Conservation (phyloP, 2,797 vertebrate species). For the Sparus aurata region DNA sequence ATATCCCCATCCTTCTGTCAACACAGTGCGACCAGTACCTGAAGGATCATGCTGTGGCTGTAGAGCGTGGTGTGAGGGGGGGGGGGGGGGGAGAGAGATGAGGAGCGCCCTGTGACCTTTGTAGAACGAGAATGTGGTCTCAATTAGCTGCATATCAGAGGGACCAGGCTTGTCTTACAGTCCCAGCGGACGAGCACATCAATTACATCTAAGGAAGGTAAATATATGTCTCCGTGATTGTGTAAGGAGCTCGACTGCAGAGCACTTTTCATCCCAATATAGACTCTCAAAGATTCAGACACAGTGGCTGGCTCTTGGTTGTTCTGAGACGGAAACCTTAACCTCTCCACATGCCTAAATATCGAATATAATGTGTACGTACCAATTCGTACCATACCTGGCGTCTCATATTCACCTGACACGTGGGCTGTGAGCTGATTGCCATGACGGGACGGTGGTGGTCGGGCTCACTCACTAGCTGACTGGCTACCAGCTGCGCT, state of each 20-base stretch:
- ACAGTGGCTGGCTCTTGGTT: neutral
- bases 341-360: neutral
- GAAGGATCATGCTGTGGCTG: conserved; percentile 45
- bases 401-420: neutral
- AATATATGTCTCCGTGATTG: conserved; percentile 43
- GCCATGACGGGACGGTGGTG: too few species aligned
- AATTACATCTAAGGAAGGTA: conserved; percentile 74
- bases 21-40: conserved; percentile 28
- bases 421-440: neutral
- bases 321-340: neutral
- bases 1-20: conserved; percentile 61
- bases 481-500: neutral
- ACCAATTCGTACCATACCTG: too few species aligned
- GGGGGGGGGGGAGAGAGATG: neutral
- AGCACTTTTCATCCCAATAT: conserved; percentile 39
- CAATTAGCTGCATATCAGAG: conserved; percentile 73
- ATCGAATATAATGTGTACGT: neutral
- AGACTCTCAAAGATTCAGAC: conserved; percentile 28
- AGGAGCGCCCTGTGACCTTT: conserved; percentile 67
- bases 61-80: neutral
- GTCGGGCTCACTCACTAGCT: conserved; percentile 8
- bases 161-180: conserved; percentile 35
- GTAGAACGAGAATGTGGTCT: conserved; percentile 48
- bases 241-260: conserved; percentile 36
- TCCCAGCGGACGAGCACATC: conserved; percentile 61